These are phyloP conservation scores for Nasonia oneida DNA, from an alignment of 2,888 invertebrate species.

Conservation along the genomic window DNA sequence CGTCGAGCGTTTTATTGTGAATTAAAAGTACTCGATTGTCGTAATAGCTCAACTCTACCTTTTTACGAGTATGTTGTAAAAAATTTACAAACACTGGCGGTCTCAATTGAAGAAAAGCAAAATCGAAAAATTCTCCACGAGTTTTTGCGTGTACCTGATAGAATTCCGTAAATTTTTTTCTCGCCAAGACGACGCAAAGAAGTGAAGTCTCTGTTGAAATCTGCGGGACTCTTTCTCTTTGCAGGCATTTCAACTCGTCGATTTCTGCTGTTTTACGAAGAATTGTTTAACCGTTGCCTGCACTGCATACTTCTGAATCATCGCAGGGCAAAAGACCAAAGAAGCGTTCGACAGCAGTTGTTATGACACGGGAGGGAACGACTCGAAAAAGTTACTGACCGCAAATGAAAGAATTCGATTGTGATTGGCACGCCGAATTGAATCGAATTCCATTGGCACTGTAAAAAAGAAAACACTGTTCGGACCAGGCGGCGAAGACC, in stretches of 20 bases:
- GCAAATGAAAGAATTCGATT: constrained; percentile 46
- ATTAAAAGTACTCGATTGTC: no score
- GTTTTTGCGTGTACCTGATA: neutral
- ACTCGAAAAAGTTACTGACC: constrained; percentile 31
- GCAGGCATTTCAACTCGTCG: constrained; percentile 3
- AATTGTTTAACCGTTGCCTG: neutral
- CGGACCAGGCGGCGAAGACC: neutral
- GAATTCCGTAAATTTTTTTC: neutral
- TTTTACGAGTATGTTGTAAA: no score
- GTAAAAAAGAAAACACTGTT: constrained; percentile 45
- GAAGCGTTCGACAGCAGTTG: neutral
- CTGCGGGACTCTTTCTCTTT: constrained; percentile 23
- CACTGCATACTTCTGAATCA: neutral
- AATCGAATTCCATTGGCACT: constrained; percentile 14
- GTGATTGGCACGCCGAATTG: constrained; percentile 20
- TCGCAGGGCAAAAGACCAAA: neutral
- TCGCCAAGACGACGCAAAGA: neutral
- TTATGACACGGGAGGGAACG: neutral
- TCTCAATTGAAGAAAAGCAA: neutral
- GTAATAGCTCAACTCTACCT: no score
- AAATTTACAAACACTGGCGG: no score
- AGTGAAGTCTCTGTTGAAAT: constrained; percentile 14
- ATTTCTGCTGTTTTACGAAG: neutral
- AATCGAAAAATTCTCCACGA: neutral
- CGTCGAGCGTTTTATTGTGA: no score